Percentiles rank a stretch among this genome's conserved stretches.
phyloP scores from a whole-genome alignment of 2,113 vertebrate species.

The Rynchops niger region DNA sequence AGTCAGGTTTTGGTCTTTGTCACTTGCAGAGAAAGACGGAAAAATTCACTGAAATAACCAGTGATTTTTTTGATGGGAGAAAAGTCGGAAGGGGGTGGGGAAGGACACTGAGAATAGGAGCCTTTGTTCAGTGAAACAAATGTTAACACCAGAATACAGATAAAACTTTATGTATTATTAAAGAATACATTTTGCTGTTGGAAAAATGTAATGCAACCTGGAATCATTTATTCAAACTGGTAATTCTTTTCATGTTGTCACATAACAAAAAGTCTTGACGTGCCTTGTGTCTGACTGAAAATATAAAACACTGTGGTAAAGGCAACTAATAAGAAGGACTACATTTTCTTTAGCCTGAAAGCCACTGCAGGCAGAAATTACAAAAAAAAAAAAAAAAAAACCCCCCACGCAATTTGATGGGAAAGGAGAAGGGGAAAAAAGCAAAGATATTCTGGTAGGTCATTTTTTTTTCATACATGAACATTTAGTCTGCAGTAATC shows the following conservation, averaged over 20 bases:
- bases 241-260: conserved; percentile 61
- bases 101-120: not conserved
- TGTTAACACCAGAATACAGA: conserved; percentile 53
- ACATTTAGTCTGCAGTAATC: conserved; percentile 78
- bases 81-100: conserved; percentile 15
- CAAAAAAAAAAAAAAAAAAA: not conserved
- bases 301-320: conserved; percentile 39
- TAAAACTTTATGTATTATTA: conserved; percentile 63
- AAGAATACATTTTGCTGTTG: conserved; percentile 58
- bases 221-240: conserved; percentile 56
- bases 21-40: not conserved
- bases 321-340: conserved; percentile 41
- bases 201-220: conserved; percentile 48
- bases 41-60: not conserved
- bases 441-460: conserved; percentile 71
- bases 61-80: not conserved
- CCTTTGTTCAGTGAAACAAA: conserved; percentile 56
- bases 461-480: conserved; percentile 67
- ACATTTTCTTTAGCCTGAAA: conserved; percentile 37
- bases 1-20: not conserved
- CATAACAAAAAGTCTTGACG: conserved; percentile 43
- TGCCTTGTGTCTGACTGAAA: conserved; percentile 46
- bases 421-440: conserved; percentile 22
- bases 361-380: conserved; percentile 29
- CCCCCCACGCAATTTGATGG: conserved; percentile 47